Base-by-base conservation (phyloP, 2,113 vertebrate species). In the Tyrannus savana region DNA sequence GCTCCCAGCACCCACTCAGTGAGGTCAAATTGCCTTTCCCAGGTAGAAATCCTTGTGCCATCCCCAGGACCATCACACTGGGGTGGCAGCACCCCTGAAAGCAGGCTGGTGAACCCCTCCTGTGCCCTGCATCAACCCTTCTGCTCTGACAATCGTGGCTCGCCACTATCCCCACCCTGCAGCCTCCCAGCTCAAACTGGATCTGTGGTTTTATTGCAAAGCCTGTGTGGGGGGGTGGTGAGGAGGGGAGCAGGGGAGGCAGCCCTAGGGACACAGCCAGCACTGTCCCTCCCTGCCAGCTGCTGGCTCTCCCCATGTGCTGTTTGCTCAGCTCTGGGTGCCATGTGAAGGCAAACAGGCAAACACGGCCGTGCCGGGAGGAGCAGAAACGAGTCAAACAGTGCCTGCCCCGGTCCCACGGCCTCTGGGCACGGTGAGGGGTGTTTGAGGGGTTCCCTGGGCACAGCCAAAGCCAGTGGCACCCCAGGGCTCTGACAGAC, bases 341-440 rank as follows among this genome's bases (percentile, higher is more conserved):
- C 83, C 21, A 8, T 27, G 72, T 35, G 82, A 90, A 86, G 78
- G 90, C 82, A 94, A 95, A 94, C 83, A 86, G 82, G 90, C 85
- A 94, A 95, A 94, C 83, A 94, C 4, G 30, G 72, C 73, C 19
- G 68, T 82, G 71, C 50, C 0, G 28, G 87, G 59, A 81, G 87
- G 67, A 92, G 79, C 62, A 90, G 44, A 80, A 95, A 33, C 0
- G 2, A 92, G 50, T 59, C 68, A 93, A 95, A 96, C 69, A 94
- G 75, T 53, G 60, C 25, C 73, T 80, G 76, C 27, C 6, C n/a
- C 2, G 1, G 35, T 9, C 41, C 77, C 7, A 3, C 33, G 53
- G 56, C n/a, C 81, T 46, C 19, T 5, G 0, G 2, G 21, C 4
- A 2, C 0, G 0, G 8, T 9, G 25, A 67, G 31, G 2, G 35